These are phyloP conservation scores for Phyllopteryx taeniolatus DNA, from an alignment of 2,113 vertebrate genomes.

Conservation along the genomic window DNA sequence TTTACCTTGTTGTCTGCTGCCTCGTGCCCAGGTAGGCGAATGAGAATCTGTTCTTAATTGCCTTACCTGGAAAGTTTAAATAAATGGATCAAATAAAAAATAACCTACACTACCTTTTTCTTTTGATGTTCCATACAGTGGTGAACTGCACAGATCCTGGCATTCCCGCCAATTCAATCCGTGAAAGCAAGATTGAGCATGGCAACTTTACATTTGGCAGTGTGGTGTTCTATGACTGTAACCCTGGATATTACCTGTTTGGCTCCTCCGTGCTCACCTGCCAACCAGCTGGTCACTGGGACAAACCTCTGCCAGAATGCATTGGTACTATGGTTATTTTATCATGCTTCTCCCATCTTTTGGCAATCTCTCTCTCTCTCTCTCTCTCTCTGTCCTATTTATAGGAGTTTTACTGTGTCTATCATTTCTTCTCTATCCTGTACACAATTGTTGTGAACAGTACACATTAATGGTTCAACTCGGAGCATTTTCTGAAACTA, in stretches of 20 bases:
- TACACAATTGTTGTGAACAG: constrained; percentile 6
- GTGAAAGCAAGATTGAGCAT: constrained; percentile 98
- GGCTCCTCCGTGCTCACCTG: constrained; percentile 88
- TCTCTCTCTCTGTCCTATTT: too few species aligned
- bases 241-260: constrained; percentile 94
- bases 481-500: constrained; percentile 34
- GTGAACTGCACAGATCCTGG: constrained; percentile 97
- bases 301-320: constrained; percentile 95
- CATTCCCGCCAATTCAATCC: constrained; percentile 95
- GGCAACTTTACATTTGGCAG: constrained; percentile 97
- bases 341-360: too few species aligned
- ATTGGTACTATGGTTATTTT: constrained; percentile 79
- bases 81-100: background rate
- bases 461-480: constrained; percentile 15
- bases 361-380: too few species aligned
- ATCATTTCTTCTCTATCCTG: background rate
- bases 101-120: background rate
- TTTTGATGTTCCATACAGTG: constrained; percentile 69
- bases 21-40: background rate
- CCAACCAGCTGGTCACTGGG: constrained; percentile 92
- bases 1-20: background rate
- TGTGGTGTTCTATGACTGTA: constrained; percentile 96
- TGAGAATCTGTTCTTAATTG: too few species aligned
- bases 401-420: too few species aligned
- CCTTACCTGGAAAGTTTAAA: too few species aligned